Evolutionary conservation across 1,140 invertebrate genomes (phyloP).

Genomic region (Drosophila parabipectinata): DNA sequence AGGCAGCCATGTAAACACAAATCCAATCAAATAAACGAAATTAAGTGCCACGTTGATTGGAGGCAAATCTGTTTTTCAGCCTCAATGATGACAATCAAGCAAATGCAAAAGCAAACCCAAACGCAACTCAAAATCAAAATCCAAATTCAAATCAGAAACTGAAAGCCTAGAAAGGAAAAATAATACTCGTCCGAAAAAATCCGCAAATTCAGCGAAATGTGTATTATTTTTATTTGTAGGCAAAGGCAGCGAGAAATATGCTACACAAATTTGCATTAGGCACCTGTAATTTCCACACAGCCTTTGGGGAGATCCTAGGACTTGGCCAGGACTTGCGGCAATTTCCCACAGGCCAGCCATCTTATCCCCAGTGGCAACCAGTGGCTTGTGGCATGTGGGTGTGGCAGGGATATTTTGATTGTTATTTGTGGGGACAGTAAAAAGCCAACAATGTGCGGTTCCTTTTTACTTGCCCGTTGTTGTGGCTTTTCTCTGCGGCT

Average conservation of each 20-base stretch:
- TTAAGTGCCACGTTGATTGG: slow-evolving; percentile 81
- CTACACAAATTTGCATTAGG: slow-evolving; percentile 80
- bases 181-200: slow-evolving; percentile 19
- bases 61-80: slow-evolving; percentile 82
- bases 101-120: slow-evolving; percentile 17
- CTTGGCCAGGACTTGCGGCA: slow-evolving; percentile 47
- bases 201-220: slow-evolving; percentile 57
- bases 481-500: slow-evolving; percentile 25
- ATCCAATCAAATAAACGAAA: slow-evolving; percentile 82
- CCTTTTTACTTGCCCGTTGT: slow-evolving; percentile 49
- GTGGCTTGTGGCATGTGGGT: neutral
- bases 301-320: slow-evolving; percentile 15
- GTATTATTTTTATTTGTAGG: slow-evolving; percentile 26
- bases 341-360: slow-evolving; percentile 57
- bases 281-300: slow-evolving; percentile 70
- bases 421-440: slow-evolving; percentile 79
- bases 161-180: neutral
- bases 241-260: slow-evolving; percentile 56
- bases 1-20: slow-evolving; percentile 80
- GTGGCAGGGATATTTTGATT: slow-evolving; percentile 59
- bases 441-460: slow-evolving; percentile 67
- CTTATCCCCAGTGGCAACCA: slow-evolving; percentile 49
- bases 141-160: slow-evolving; percentile 14
- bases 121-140: slow-evolving; percentile 48
- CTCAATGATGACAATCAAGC: slow-evolving; percentile 79